Percentiles rank a stretch among this genome's conserved stretches.
Evolutionary conservation across 2,888 invertebrate species (phyloP).

Genomic region (Sarcophaga rosellei): DNA sequence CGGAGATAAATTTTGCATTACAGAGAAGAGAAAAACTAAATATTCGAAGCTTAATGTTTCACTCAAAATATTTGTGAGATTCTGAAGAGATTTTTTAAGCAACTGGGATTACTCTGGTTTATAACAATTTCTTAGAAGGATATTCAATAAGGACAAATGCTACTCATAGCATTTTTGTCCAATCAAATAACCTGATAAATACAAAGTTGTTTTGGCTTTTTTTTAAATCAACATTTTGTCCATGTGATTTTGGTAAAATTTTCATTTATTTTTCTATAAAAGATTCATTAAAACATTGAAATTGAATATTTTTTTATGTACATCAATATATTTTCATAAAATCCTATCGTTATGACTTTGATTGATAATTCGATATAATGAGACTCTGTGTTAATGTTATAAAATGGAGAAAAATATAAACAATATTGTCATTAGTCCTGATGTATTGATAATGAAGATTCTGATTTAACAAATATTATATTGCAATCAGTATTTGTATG

Average conservation of each 20-base stretch:
- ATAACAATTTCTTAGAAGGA: no score
- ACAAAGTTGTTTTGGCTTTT: no score
- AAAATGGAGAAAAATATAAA: conserved; percentile 3
- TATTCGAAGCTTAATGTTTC: not conserved
- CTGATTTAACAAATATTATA: no score
- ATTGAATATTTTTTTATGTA: not conserved
- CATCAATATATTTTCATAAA: conserved; percentile 27
- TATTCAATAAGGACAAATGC: no score
- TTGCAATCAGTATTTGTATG: no score
- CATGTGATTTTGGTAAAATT: not conserved
- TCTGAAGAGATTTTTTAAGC: no score
- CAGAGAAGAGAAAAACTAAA: not conserved
- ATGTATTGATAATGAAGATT: no score
- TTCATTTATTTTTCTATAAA: not conserved
- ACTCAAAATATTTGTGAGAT: conserved; percentile 2
- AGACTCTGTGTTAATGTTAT: conserved; percentile 20
- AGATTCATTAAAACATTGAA: conserved; percentile 26
- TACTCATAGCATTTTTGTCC: no score
- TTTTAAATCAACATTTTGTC: no score
- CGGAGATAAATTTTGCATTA: not conserved
- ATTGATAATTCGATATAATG: conserved; percentile 49
- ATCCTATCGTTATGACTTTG: conserved; percentile 41
- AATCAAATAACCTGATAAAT: no score
- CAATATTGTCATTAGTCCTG: no score
- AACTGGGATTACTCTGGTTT: no score